These are phyloP conservation scores for Druceiella hillmani DNA, from an alignment of 2,888 invertebrate genomes.

Conservation along the genomic window DNA sequence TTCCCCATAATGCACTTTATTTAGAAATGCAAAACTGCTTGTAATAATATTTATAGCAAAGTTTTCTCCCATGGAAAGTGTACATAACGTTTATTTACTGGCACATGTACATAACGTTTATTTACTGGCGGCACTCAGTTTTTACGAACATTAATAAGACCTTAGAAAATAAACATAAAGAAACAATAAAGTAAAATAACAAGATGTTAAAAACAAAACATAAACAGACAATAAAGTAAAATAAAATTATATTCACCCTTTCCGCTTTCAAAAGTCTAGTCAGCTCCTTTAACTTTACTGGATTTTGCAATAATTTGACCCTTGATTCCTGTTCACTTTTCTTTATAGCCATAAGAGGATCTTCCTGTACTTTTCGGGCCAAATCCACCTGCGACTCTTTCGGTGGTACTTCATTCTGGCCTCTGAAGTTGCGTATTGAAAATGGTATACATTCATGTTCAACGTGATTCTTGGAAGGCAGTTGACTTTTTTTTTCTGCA, in stretches of 20 bases:
- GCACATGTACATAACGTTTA: no score
- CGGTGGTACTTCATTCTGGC: constrained; percentile 40
- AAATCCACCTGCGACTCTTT: constrained; percentile 75
- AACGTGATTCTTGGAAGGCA: constrained; percentile 56
- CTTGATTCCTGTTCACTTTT: constrained; percentile 86
- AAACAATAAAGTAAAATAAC: no score
- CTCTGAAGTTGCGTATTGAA: constrained; percentile 47
- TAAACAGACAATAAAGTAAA: constrained; percentile 6
- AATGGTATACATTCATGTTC: constrained; percentile 77
- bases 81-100: no score
- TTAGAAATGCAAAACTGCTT: no score
- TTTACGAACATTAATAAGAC: no score
- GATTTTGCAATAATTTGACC: constrained; percentile 82
- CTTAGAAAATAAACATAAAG: no score
- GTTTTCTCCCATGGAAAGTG: no score
- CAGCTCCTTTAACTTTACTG: constrained; percentile 81
- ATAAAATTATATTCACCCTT: constrained; percentile 31
- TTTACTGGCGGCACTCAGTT: no score
- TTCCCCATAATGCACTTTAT: no score
- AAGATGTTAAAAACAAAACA: no score
- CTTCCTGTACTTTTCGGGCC: constrained; percentile 85
- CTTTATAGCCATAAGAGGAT: constrained; percentile 85
- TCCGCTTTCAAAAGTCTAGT: constrained; percentile 69
- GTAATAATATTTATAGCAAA: no score
- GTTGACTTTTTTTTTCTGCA: constrained; percentile 30